Evolutionary conservation across 1,140 invertebrate genomes (phyloP), one percentile per base, ranked within the genome.

Genomic region (Brachionus calyciflorus): DNA sequence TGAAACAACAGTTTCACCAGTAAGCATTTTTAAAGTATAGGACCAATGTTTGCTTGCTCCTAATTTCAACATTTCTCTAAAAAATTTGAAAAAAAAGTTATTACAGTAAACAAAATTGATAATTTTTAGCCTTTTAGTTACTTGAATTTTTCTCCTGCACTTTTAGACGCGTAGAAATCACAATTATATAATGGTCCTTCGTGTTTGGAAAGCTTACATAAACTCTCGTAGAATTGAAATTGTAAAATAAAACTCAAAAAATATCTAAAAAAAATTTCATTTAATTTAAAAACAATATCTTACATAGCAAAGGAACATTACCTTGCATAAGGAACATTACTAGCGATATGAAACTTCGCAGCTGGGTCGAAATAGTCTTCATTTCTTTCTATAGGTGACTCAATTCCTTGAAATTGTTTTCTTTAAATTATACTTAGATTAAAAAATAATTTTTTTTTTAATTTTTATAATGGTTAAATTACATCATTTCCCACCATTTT

Each of bases 181-280:
- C 94, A 97, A 81, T 90, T 91, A 84, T 95, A 91, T 9, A 96
- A 84, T 0, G 90, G 90, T 70, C 89, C 89, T 10, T 81, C 82
- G 82, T 94, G 90, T 3, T 90, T 90, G 0, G 92, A 89, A 0
- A 89, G 89, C 40, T 88, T 86, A 81, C 93, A 96, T 68, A 96
- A 84, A 0, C 90, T 87, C 49, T 92, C 86, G 82, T 93, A 92
- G 19, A 96, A 88, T 84, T 97, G 93, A 86, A 95, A 96, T 84
- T 96, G 92, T 2, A 94, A 88, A 3, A 96, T 88, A 3, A 90
- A 92, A 78, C 91, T 91, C 26, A 96, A 91, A 85, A 96, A 96
- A 84, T 96, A 95, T 84, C 81, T 37, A 37, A 37, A 37, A 5
- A 5, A 3, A 37, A 37, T 5, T 37, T 9, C 33, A 37, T 5